Base-by-base conservation (phyloP, 2,797 vertebrate genomes). In the Crenuchus spilurus region DNA sequence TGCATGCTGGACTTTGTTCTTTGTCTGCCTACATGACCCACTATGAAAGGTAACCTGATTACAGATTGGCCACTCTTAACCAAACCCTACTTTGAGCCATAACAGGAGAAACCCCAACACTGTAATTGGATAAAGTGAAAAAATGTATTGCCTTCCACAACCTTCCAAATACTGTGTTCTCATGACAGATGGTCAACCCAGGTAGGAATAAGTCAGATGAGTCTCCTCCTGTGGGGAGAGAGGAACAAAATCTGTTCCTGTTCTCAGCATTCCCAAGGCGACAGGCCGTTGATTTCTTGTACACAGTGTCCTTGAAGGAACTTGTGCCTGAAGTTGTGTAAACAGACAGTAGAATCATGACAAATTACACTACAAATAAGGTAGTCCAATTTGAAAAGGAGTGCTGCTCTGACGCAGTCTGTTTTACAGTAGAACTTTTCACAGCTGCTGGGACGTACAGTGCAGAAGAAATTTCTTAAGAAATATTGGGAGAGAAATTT, bases 111-210 rank as follows among this genome's bases (percentile, higher is more conserved):
- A 14, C 35, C 20, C 9, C 24, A 18, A 39, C 35, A 61, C 46
- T 63, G 55, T 30, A 64, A 55, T 14, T 39, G 14, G 54, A 58
- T 26, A 42, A 54, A 22, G 2, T 3, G 49, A 52, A 42, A 31
- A 52, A n/a, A 10, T 10, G 37, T 3, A 24, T 30, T 4, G 18
- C 7, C 26, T 5, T 39, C 18, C 20, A 54, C 48, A 39, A 16
- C 26, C 18, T n/a, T 6, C 35, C 7, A 16, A 26, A 46, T n/a
- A 16, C 18, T 18, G 26, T 30, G 51, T 72, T 74, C 70, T 14
- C 28, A 8, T 6, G 72, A 51, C 81, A 84, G 83, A 83, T 78
- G 83, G 81, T 41, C 44, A 31, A 39, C 55, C 39, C 72, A 79
- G 80, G 80, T 78, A 77, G 70, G 54, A 67, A 46, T 41, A 26